A percentile compares a stretch with the other conserved stretches of the same genome.
Evolutionary conservation across 1,140 invertebrate species (phyloP).

Genomic region (Hyphantria cunea): DNA sequence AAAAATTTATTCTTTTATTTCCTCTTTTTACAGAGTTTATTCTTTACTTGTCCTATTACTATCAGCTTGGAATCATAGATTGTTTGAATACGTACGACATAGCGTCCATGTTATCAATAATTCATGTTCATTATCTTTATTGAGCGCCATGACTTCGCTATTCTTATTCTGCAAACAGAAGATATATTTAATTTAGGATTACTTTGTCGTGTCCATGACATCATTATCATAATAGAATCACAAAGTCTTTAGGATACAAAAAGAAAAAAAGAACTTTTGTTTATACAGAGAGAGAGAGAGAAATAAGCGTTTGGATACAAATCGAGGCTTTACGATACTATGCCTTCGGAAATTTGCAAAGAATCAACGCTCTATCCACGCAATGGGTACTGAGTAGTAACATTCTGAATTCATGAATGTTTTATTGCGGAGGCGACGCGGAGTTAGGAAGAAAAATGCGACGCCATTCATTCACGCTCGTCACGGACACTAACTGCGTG

Average conservation of each 20-base stretch:
- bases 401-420: constrained; percentile 71
- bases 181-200: constrained; percentile 24
- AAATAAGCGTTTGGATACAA: constrained; percentile 28
- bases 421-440: constrained; percentile 65
- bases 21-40: constrained; percentile 29
- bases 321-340: constrained; percentile 25
- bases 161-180: constrained; percentile 7
- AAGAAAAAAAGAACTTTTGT: constrained; percentile 17
- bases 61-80: constrained; percentile 25
- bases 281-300: constrained; percentile 24
- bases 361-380: constrained; percentile 39
- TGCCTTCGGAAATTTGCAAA: constrained; percentile 44
- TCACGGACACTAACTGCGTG: constrained; percentile 74
- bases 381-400: constrained; percentile 50
- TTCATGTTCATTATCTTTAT: constrained; percentile 31
- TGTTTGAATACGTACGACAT: constrained; percentile 28
- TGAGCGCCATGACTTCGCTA: constrained; percentile 6
- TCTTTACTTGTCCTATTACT: constrained; percentile 27
- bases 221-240: constrained; percentile 23
- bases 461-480: constrained; percentile 70
- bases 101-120: constrained; percentile 26
- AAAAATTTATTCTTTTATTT: constrained; percentile 37
- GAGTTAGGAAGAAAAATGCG: constrained; percentile 74
- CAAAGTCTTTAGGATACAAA: constrained; percentile 14
- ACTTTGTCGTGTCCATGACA: constrained; percentile 16